These are phyloP conservation scores for Megaceryle alcyon DNA, from an alignment of 2,797 vertebrate genomes.

Conservation along the genomic window DNA sequence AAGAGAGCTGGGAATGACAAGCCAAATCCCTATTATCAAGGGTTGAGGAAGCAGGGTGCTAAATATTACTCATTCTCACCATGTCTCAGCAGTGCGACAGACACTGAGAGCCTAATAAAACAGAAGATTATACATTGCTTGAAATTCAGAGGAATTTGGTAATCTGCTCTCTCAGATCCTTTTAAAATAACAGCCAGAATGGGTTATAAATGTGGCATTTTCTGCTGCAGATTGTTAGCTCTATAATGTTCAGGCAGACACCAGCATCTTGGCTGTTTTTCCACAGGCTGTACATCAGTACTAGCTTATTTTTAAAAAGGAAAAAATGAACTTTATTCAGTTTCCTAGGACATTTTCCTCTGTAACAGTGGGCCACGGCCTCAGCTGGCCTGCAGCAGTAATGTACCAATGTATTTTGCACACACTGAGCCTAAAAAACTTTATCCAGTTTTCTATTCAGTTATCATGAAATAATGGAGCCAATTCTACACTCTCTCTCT, in stretches of 20 bases:
- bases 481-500: neutral
- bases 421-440: neutral
- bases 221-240: neutral
- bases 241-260: neutral
- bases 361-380: neutral
- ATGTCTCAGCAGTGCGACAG: neutral
- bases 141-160: neutral
- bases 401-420: neutral
- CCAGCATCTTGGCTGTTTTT: neutral
- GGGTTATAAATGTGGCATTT: neutral
- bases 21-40: neutral
- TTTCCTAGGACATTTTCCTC: neutral
- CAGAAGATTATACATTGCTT: neutral
- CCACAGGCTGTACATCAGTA: neutral
- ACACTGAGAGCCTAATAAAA: neutral
- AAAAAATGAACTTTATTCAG: neutral
- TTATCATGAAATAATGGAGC: neutral
- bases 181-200: neutral
- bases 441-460: neutral
- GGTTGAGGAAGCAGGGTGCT: neutral
- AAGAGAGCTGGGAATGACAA: neutral
- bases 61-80: neutral
- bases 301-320: neutral
- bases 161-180: neutral
- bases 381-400: neutral